Evolutionary conservation across 1,140 invertebrate genomes (phyloP).

Genomic region (Coboldia fuscipes): DNA sequence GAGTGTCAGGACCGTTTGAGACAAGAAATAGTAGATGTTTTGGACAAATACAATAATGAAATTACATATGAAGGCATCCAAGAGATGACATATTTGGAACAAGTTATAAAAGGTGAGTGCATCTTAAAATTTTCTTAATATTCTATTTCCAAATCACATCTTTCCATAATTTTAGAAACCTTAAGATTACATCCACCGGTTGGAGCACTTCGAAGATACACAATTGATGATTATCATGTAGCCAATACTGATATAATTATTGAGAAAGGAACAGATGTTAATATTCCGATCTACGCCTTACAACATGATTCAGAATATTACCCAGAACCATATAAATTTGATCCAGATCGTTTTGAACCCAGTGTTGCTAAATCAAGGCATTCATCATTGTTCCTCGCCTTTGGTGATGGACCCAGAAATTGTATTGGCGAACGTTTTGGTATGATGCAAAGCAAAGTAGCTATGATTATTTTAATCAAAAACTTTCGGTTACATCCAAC

Average conservation of each 20-base stretch:
- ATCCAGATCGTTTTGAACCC: constrained; percentile 24
- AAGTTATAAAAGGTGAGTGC: constrained; percentile 10
- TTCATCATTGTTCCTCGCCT: constrained; percentile 25
- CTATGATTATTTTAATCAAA: constrained; percentile 17
- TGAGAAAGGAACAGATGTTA: constrained; percentile 15
- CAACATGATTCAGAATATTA: constrained; percentile 36
- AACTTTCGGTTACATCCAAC: constrained; percentile 8
- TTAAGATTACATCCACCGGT: constrained; percentile 23
- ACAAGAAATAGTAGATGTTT: constrained; percentile 22
- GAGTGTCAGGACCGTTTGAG: constrained; percentile 24
- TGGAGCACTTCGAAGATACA: constrained; percentile 12
- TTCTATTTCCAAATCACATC: neutral
- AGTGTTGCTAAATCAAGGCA: neutral
- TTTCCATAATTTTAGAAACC: constrained; percentile 20
- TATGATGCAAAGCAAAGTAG: constrained; percentile 24
- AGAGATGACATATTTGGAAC: constrained; percentile 14
- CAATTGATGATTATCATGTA: constrained; percentile 12
- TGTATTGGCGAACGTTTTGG: constrained; percentile 29
- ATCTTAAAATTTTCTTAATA: neutral
- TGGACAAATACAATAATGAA: constrained; percentile 14
- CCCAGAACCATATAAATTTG: constrained; percentile 27
- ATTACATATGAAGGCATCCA: constrained; percentile 19
- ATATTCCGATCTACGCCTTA: constrained; percentile 15
- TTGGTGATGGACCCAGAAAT: constrained; percentile 31
- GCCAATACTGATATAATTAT: constrained; percentile 12